phyloP scores from a whole-genome alignment of 2,797 vertebrate species.

The Poecilia gillii region DNA sequence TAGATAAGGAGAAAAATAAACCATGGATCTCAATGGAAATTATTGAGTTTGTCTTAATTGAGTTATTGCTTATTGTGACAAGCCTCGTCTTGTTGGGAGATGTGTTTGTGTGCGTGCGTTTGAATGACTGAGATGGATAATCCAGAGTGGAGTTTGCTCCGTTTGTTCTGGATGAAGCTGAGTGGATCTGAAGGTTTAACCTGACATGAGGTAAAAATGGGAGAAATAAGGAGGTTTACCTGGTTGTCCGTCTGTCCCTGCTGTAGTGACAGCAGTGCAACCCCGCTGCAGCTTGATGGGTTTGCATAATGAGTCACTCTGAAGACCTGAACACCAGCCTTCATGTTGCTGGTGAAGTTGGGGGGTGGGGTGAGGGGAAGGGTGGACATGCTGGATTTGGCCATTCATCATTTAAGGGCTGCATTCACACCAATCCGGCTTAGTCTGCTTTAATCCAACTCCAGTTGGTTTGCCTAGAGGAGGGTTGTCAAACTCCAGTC shows the following conservation, averaged over 20 bases:
- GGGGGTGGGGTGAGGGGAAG: neutral
- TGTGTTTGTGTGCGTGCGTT: neutral
- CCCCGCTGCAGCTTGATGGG: neutral
- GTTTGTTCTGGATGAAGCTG: constrained; percentile 33
- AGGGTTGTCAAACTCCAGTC: no score
- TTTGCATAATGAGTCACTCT: neutral
- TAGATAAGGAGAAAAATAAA: no score
- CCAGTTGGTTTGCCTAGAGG: no score
- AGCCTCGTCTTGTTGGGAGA: no score
- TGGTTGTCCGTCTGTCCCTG: constrained; percentile 34
- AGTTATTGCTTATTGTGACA: no score
- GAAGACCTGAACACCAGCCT: neutral
- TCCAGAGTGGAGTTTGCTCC: neutral
- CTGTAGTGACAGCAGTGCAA: constrained; percentile 2
- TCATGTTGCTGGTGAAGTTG: neutral
- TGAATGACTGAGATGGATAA: neutral
- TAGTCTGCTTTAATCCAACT: no score
- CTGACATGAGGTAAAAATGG: neutral
- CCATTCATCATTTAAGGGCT: neutral
- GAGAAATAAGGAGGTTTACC: constrained; percentile 26
- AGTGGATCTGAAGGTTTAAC: constrained; percentile 30
- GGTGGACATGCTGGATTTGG: neutral
- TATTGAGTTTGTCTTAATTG: no score
- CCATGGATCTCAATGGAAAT: no score
- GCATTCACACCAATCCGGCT: no score